Evolutionary conservation across 2,113 vertebrate genomes (phyloP).

Genomic region (Steatornis caripensis): DNA sequence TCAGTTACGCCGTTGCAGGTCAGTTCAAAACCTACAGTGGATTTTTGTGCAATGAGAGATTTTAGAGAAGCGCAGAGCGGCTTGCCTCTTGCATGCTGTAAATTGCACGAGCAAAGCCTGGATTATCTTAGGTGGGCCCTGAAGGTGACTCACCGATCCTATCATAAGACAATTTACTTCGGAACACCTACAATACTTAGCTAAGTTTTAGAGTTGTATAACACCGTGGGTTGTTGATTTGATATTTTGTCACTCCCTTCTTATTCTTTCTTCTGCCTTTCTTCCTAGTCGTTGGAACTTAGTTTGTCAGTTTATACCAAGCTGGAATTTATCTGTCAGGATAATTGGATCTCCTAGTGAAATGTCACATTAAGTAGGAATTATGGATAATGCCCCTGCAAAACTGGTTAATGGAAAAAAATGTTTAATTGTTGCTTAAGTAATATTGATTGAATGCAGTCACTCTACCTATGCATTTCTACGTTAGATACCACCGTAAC

Average conservation of each 20-base stretch:
- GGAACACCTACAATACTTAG: conserved; percentile 60
- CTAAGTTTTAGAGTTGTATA: conserved; percentile 51
- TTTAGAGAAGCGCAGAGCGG: not conserved
- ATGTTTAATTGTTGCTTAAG: conserved; percentile 40
- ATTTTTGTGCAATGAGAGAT: not conserved
- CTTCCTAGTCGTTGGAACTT: conserved; percentile 19
- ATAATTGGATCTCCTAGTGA: conserved; percentile 45
- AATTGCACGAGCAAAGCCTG: conserved; percentile 5
- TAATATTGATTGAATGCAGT: conserved; percentile 4
- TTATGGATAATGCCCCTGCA: conserved; percentile 20
- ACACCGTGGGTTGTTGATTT: conserved; percentile 57
- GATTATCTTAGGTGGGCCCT: conserved; percentile 1
- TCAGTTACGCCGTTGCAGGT: not conserved
- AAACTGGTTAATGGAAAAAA: conserved; percentile 37
- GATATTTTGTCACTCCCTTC: conserved; percentile 60
- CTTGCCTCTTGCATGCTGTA: not conserved
- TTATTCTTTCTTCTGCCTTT: conserved; percentile 36
- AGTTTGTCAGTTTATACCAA: conserved; percentile 54
- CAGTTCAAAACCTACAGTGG: not conserved
- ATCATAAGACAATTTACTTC: conserved; percentile 49
- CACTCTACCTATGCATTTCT: conserved; percentile 13
- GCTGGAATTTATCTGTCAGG: conserved; percentile 47
- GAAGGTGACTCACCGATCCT: conserved; percentile 47
- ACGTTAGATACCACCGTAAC: not conserved
- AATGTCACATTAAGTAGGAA: conserved; percentile 44